Conservation (phyloP, 1,140 invertebrate genomes). For the Octopus bimaculoides region DNA sequence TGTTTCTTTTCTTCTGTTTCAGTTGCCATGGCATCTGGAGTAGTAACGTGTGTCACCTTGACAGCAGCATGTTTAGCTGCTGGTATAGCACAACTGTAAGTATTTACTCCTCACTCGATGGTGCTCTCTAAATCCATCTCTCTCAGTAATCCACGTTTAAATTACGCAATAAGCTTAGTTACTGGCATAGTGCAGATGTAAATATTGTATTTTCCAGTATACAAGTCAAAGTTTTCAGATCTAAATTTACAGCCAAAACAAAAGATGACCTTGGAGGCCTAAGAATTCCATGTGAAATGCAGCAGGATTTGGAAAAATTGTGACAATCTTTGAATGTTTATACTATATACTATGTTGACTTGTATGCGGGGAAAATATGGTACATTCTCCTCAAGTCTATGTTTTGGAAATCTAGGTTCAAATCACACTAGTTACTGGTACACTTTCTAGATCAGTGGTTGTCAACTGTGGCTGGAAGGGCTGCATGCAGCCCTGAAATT, state of each 20-base stretch:
- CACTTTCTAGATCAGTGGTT: no score
- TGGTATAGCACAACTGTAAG: slow-evolving; percentile 84
- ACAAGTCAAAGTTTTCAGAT: background rate
- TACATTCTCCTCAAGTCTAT: no score
- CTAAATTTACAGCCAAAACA: background rate
- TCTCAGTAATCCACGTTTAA: background rate
- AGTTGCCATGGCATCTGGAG: slow-evolving; percentile 87
- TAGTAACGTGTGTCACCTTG: slow-evolving; percentile 75
- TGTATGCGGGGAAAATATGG: no score
- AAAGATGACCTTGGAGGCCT: background rate
- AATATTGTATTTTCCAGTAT: background rate
- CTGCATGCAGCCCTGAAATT: no score
- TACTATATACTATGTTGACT: no score
- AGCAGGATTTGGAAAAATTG: no score
- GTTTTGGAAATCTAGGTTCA: no score
- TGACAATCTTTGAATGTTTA: no score
- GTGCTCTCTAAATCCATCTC: background rate
- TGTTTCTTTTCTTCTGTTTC: slow-evolving; percentile 47
- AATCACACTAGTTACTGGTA: no score
- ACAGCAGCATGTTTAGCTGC: slow-evolving; percentile 72
- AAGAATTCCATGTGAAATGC: background rate
- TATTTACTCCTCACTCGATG: slow-evolving; percentile 21
- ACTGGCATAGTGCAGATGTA: background rate
- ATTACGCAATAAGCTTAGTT: background rate
- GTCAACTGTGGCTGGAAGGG: no score